A percentile compares a stretch with the other conserved stretches of the same genome.
These are phyloP conservation scores for Smutsia temminckii DNA, from an alignment of 2,797 vertebrate genomes.

Conservation along the genomic window DNA sequence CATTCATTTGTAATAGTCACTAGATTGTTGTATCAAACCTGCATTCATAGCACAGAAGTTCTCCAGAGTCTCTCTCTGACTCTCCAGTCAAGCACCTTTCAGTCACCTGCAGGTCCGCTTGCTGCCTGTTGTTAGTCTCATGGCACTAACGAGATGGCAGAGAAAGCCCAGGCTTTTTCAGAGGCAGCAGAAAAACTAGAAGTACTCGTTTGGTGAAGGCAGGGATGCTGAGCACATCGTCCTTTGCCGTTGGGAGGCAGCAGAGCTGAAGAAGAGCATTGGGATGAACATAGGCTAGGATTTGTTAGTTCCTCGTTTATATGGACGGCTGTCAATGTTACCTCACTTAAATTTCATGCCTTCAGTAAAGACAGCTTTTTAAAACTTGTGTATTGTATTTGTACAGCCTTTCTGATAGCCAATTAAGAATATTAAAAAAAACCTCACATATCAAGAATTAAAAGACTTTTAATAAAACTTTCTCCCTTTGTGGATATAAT, in stretches of 20 bases:
- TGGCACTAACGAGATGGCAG: no score
- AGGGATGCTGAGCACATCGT: no score
- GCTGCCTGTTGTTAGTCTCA: background rate
- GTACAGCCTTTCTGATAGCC: background rate
- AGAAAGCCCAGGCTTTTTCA: background rate
- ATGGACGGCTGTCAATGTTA: no score
- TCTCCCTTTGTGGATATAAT: background rate
- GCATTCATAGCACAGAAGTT: background rate
- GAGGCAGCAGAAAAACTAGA: no score
- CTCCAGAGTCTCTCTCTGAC: background rate
- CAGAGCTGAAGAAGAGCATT: background rate
- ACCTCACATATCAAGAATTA: background rate
- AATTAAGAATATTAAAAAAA: background rate
- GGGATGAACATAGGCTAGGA: background rate
- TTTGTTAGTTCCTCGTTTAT: fast-evolving
- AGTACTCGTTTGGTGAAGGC: no score
- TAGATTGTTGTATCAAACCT: background rate
- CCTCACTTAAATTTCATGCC: background rate
- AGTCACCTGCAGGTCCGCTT: background rate
- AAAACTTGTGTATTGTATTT: background rate
- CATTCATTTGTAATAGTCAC: background rate
- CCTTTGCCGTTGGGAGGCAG: background rate
- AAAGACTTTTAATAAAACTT: background rate
- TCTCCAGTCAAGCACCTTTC: background rate
- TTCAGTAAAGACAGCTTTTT: background rate